phyloP scores from a whole-genome alignment of 2,797 vertebrate species.

The Spatula versicolor region DNA sequence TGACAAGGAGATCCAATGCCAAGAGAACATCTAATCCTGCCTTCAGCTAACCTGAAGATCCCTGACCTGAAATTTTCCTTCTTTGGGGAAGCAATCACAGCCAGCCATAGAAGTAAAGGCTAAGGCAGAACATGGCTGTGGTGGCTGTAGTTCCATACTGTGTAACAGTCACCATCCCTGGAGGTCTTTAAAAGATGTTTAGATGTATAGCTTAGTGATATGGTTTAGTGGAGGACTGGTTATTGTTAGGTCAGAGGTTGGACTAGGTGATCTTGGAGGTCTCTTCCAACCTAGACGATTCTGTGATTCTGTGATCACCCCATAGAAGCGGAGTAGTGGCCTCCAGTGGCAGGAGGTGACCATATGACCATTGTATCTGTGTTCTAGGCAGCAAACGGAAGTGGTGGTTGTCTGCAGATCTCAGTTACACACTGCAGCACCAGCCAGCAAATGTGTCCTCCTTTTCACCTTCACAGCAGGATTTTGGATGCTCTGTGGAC shows the following conservation, averaged over 20 bases:
- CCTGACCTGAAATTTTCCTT: not conserved
- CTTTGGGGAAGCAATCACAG: not conserved
- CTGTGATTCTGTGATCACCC: not conserved
- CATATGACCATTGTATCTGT: rapidly evolving
- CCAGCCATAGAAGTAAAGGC: rapidly evolving
- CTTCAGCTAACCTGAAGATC: not conserved
- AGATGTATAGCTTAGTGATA: no score
- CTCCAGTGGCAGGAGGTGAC: constrained; percentile 37
- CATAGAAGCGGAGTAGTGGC: constrained; percentile 33
- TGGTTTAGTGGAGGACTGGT: no score
- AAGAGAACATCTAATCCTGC: not conserved
- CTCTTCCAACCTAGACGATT: no score
- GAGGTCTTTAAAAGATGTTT: no score
- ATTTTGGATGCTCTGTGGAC: not conserved
- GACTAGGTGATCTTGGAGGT: no score
- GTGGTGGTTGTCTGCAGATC: not conserved
- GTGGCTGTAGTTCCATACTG: not conserved
- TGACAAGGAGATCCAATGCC: not conserved
- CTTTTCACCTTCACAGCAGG: constrained; percentile 41
- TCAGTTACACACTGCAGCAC: not conserved
- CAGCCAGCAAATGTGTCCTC: constrained; percentile 29
- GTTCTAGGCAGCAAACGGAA: not conserved
- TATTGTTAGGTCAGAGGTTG: no score
- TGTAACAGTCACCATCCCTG: no score
- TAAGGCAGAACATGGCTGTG: not conserved